A percentile compares a stretch with the other conserved stretches of the same genome.
Evolutionary conservation across 2,797 vertebrate genomes (phyloP).

Genomic region (Podargus strigoides): DNA sequence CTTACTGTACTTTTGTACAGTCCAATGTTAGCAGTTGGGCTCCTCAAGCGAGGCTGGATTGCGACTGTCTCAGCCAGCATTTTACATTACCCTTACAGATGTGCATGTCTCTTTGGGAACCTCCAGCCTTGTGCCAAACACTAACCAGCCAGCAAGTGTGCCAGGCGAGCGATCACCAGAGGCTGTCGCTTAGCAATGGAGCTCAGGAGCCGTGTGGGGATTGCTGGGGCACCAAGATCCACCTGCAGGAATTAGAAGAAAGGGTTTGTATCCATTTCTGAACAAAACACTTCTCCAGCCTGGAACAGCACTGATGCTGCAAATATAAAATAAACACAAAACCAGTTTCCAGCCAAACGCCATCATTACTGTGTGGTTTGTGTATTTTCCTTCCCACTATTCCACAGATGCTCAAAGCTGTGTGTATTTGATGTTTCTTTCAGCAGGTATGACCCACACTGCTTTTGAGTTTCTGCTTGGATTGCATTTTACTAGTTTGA

Average conservation of each 20-base stretch:
- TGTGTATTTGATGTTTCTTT: background rate
- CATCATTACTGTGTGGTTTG: background rate
- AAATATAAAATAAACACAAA: background rate
- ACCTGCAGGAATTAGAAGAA: slow-evolving; percentile 75
- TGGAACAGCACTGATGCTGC: background rate
- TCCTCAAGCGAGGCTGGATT: background rate
- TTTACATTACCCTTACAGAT: background rate
- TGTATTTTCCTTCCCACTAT: background rate
- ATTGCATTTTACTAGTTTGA: background rate
- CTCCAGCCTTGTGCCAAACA: background rate
- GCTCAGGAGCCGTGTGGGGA: slow-evolving; percentile 80
- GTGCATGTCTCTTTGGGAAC: background rate
- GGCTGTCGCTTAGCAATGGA: slow-evolving; percentile 83
- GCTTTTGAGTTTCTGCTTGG: background rate
- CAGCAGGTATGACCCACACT: background rate
- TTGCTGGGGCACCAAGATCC: slow-evolving; percentile 86
- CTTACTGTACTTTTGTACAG: background rate
- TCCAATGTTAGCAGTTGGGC: background rate
- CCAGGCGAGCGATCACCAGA: slow-evolving; percentile 85
- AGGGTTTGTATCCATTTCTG: background rate
- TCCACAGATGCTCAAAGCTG: background rate
- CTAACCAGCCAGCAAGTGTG: slow-evolving; percentile 78
- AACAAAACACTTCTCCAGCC: background rate
- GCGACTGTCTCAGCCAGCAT: background rate
- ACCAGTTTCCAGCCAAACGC: background rate